Percentiles rank a stretch among this genome's conserved stretches.
Evolutionary conservation across 1,140 invertebrate species (phyloP).

Genomic region (Drosophila carrolli): DNA sequence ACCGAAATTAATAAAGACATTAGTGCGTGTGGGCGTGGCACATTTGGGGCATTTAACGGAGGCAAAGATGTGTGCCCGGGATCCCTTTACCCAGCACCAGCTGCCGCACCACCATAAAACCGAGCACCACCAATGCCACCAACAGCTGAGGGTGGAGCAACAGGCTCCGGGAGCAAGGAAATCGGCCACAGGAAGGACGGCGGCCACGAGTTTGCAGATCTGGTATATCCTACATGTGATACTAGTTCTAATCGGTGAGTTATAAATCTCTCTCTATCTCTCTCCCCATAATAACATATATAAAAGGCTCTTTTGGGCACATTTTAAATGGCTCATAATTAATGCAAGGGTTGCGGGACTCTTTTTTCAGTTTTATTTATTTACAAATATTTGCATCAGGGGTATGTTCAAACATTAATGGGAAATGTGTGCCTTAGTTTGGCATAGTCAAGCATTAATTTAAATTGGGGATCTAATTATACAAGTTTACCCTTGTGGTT

Average conservation of each 20-base stretch:
- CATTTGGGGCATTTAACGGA: slow-evolving; percentile 46
- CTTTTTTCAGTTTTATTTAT: slow-evolving; percentile 10
- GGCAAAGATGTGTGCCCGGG: slow-evolving; percentile 60
- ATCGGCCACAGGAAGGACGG: slow-evolving; percentile 42
- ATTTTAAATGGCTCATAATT: slow-evolving; percentile 66
- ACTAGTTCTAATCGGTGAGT: slow-evolving; percentile 83
- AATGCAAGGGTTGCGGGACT: slow-evolving; percentile 28
- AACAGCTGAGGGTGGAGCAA: slow-evolving; percentile 44
- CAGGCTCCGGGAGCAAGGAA: slow-evolving; percentile 38
- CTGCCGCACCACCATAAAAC: slow-evolving; percentile 60
- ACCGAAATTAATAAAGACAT: slow-evolving; percentile 81
- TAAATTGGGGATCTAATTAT: slow-evolving; percentile 4
- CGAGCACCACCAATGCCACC: slow-evolving; percentile 43
- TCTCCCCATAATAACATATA: neutral
- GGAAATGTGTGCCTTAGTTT: slow-evolving; percentile 7
- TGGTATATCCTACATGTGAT: slow-evolving; percentile 83
- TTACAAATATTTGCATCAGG: slow-evolving; percentile 2
- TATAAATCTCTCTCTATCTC: slow-evolving; percentile 23
- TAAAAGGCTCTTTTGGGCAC: slow-evolving; percentile 34
- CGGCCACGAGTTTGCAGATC: slow-evolving; percentile 60
- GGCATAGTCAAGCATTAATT: slow-evolving; percentile 1
- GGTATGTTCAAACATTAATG: slow-evolving; percentile 8
- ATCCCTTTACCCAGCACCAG: slow-evolving; percentile 58
- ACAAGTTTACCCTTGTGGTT: slow-evolving; percentile 23
- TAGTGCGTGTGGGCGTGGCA: slow-evolving; percentile 50